Evolutionary conservation across 2,113 vertebrate genomes (phyloP).

Genomic region (Gulo gulo): DNA sequence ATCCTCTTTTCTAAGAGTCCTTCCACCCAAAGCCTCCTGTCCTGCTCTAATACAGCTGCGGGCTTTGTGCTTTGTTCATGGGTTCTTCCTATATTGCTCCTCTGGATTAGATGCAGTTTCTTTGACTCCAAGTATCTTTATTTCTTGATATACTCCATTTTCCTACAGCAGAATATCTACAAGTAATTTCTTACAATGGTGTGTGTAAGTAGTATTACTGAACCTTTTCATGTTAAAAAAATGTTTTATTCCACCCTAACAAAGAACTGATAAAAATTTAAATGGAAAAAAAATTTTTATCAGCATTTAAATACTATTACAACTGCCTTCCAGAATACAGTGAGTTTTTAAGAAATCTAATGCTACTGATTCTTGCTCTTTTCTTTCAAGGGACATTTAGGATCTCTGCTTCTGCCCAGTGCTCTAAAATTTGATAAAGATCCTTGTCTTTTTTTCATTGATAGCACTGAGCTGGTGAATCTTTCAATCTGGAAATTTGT

Average conservation of each 20-base stretch:
- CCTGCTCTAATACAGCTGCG: neutral
- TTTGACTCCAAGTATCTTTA: neutral
- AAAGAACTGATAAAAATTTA: neutral
- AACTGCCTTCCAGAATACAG: neutral
- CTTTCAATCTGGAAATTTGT: neutral
- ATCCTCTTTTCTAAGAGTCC: neutral
- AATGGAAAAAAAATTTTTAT: neutral
- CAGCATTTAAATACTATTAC: neutral
- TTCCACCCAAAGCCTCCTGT: neutral
- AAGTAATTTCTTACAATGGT: neutral
- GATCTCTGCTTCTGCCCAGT: neutral
- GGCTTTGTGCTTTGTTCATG: neutral
- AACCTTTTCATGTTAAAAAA: neutral
- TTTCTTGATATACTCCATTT: neutral
- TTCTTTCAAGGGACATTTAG: neutral
- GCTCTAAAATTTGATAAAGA: neutral
- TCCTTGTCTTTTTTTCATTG: neutral
- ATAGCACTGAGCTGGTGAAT: neutral
- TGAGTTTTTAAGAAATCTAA: neutral
- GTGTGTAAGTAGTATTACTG: neutral
- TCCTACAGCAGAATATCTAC: neutral
- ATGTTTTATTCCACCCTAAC: neutral
- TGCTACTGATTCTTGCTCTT: neutral
- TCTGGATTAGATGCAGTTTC: neutral
- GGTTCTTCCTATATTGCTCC: neutral